Conservation (phyloP, 1,140 invertebrate genomes). For the Heliconius nattereri region DNA sequence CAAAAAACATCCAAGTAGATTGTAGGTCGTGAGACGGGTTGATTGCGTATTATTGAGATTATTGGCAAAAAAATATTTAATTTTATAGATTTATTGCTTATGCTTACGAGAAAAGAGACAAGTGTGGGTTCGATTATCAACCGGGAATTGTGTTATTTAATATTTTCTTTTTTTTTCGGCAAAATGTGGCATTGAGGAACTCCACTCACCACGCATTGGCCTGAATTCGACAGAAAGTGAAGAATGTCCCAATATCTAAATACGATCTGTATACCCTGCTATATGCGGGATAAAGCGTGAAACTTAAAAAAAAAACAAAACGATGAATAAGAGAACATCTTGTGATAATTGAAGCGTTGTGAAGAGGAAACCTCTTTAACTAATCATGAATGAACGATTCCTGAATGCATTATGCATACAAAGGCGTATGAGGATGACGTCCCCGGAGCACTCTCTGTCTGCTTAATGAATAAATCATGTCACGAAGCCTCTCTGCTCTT, state of each 20-base stretch:
- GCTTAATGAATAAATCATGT: slow-evolving; percentile 25
- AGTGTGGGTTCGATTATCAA: no score
- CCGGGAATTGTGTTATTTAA: no score
- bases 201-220: no score
- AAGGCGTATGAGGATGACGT: slow-evolving; percentile 19
- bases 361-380: neutral
- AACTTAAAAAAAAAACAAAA: no score
- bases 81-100: neutral
- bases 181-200: no score
- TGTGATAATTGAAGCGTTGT: neutral
- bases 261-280: no score
- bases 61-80: neutral
- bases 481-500: neutral
- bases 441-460: slow-evolving; percentile 9
- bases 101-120: no score
- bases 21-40: neutral
- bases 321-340: neutral
- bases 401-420: slow-evolving; percentile 28
- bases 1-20: slow-evolving; percentile 6
- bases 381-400: slow-evolving; percentile 19
- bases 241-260: no score
- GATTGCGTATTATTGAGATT: neutral
- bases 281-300: no score
- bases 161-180: no score
- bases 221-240: no score